Conservation (phyloP, 2,888 invertebrate genomes). For the Cerceris ruficornis region DNA sequence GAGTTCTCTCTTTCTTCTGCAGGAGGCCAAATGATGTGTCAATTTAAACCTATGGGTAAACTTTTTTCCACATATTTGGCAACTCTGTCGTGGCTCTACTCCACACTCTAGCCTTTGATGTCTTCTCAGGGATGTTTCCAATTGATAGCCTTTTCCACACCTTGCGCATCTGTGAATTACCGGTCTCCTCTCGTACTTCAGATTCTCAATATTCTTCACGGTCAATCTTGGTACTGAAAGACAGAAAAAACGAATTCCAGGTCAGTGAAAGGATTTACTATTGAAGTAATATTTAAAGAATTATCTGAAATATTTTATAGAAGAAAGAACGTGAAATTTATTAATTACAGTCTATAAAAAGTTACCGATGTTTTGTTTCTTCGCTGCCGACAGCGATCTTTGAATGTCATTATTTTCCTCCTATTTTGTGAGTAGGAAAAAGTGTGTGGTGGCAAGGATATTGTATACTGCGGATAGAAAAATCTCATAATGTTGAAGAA, state of each 20-base stretch:
- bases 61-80: constrained; percentile 69
- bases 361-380: too few relatives aligned
- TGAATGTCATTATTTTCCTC: too few relatives aligned
- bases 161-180: constrained; percentile 61
- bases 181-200: constrained; percentile 48
- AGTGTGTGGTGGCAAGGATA: too few relatives aligned
- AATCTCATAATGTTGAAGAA: too few relatives aligned
- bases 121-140: constrained; percentile 63
- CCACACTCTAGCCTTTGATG: constrained; percentile 74
- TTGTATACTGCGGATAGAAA: too few relatives aligned
- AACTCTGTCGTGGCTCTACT: constrained; percentile 70
- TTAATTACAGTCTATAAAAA: too few relatives aligned
- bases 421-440: too few relatives aligned
- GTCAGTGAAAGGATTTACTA: constrained; percentile 18
- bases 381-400: too few relatives aligned
- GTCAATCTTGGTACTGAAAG: constrained; percentile 62
- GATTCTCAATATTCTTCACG: constrained; percentile 60
- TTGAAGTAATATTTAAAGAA: not conserved
- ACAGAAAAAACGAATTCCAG: constrained; percentile 39
- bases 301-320: not conserved
- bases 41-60: constrained; percentile 68
- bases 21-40: constrained; percentile 61
- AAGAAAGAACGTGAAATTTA: too few relatives aligned
- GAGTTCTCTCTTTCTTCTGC: constrained; percentile 50
- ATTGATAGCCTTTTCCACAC: constrained; percentile 63